phyloP scores from a whole-genome alignment of 64 coral and sea anemone genomes.

The Stylophora pistillata region DNA sequence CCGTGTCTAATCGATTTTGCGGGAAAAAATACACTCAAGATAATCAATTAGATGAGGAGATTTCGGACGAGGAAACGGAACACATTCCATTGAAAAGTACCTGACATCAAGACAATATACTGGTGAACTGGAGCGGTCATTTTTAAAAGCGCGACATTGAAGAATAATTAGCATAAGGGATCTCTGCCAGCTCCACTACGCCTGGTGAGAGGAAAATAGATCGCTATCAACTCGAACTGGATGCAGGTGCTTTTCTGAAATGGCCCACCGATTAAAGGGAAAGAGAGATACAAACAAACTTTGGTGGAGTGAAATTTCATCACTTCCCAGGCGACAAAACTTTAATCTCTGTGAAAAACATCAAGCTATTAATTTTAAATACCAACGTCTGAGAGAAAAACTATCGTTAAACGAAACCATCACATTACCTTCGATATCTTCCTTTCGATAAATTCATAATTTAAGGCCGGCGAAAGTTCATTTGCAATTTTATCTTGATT shows the following conservation, averaged over 20 bases:
- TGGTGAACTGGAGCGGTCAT: not conserved
- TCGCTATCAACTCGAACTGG: conserved; percentile 14
- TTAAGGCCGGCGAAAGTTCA: not conserved
- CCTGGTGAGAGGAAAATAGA: not conserved
- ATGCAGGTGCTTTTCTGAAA: conserved; percentile 16
- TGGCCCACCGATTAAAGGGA: not conserved
- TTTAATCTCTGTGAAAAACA: not conserved
- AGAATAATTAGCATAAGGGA: conserved; percentile 4
- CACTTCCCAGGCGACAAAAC: not conserved
- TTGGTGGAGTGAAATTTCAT: not conserved
- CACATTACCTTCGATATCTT: not conserved
- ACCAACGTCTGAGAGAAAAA: not conserved
- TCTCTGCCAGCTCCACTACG: not conserved
- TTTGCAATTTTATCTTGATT: not conserved
- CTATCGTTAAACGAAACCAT: not conserved
- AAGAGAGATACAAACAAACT: not conserved
- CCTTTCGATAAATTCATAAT: conserved; percentile 6
- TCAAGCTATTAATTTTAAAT: not conserved
- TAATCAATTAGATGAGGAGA: not conserved
- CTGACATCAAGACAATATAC: not conserved
- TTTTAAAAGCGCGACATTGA: not conserved
- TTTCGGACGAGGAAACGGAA: conserved; percentile 18
- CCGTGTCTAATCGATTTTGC: conserved; percentile 14
- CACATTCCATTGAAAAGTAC: not conserved
- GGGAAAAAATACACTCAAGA: not conserved